Evolutionary conservation across 2,797 vertebrate genomes (phyloP).

Genomic region (Propithecus deckenii): DNA sequence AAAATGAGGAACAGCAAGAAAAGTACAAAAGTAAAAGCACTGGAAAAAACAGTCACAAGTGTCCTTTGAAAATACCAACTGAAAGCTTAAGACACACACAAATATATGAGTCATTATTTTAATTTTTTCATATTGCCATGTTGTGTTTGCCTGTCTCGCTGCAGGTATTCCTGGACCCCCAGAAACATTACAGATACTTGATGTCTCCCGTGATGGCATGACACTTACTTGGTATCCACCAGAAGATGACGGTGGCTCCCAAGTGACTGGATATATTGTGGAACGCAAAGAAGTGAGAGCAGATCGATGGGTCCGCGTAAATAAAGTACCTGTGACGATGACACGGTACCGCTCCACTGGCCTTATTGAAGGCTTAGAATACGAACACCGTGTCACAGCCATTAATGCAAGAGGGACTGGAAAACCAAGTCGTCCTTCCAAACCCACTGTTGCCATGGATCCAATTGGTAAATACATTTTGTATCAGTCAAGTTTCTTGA

Average conservation of each 20-base stretch:
- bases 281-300: slow-evolving; percentile 98
- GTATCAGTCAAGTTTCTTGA: not conserved
- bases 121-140: slow-evolving; percentile 19
- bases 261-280: slow-evolving; percentile 96
- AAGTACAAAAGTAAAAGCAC: not conserved
- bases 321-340: slow-evolving; percentile 98
- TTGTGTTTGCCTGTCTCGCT: slow-evolving; percentile 60
- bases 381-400: slow-evolving; percentile 96
- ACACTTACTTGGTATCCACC: slow-evolving; percentile 97
- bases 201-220: slow-evolving; percentile 98
- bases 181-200: slow-evolving; percentile 94
- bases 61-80: not conserved
- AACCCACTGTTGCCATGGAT: slow-evolving; percentile 95
- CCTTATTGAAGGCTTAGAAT: slow-evolving; percentile 97
- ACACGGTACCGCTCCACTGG: slow-evolving; percentile 98
- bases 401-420: slow-evolving; percentile 95
- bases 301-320: slow-evolving; percentile 97
- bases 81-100: not conserved
- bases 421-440: slow-evolving; percentile 96
- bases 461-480: slow-evolving; percentile 91
- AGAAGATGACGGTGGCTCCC: slow-evolving; percentile 96
- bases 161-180: slow-evolving; percentile 95
- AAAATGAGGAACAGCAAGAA: slow-evolving; percentile 25
- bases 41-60: not conserved
- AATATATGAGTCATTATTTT: not conserved